These are phyloP conservation scores for Gymnosoma rotundatum DNA, from an alignment of 2,888 invertebrate genomes.

Conservation along the genomic window DNA sequence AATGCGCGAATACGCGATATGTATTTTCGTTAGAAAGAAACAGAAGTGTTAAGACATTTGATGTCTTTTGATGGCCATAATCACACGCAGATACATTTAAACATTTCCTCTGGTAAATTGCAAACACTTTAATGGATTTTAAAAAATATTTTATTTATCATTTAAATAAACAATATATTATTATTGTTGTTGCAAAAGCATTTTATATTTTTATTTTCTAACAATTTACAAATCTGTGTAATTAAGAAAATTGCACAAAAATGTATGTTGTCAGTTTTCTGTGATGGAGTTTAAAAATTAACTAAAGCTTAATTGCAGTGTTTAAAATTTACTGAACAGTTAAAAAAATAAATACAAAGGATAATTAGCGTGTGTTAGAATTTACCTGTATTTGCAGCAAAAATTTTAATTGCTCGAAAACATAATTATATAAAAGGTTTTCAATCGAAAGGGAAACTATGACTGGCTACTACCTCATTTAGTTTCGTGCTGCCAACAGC, in stretches of 20 bases:
- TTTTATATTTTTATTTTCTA: background rate
- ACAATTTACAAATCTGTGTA: background rate
- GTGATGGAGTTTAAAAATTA: background rate
- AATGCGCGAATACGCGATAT: constrained; percentile 17
- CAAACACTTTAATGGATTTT: constrained; percentile 62
- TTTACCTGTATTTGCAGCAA: too few relatives aligned
- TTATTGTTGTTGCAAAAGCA: constrained; percentile 1
- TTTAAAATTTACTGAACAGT: too few relatives aligned
- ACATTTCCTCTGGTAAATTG: constrained; percentile 47
- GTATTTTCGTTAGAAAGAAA: constrained; percentile 11
- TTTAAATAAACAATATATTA: constrained; percentile 32
- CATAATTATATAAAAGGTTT: too few relatives aligned
- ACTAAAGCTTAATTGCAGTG: background rate
- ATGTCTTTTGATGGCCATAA: constrained; percentile 56
- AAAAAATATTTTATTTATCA: background rate
- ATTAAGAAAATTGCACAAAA: constrained; percentile 21
- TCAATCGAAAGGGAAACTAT: too few relatives aligned
- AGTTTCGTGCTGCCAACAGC: too few relatives aligned
- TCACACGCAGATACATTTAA: constrained; percentile 37
- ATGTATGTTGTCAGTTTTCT: background rate
- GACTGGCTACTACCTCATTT: too few relatives aligned
- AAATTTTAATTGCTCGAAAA: too few relatives aligned
- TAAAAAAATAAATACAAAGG: too few relatives aligned
- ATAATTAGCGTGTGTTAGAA: too few relatives aligned
- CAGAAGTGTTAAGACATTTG: constrained; percentile 59